Percentiles rank a stretch among this genome's conserved stretches.
phyloP scores from a whole-genome alignment of 2,797 vertebrate genomes.

The Phyllotis vaccarum region DNA sequence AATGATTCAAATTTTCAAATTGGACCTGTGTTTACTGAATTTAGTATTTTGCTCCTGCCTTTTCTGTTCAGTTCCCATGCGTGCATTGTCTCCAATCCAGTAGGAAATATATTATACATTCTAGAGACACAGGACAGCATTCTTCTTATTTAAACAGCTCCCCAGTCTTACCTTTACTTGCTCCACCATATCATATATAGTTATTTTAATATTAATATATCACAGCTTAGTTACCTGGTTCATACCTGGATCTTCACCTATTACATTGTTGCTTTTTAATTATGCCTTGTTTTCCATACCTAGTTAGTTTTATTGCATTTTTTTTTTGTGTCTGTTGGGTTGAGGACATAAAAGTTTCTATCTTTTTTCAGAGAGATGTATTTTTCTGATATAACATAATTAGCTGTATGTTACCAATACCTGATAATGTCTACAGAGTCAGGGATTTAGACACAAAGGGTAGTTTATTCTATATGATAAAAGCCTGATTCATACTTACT shows the following conservation, averaged over 20 bases:
- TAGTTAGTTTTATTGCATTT: not conserved
- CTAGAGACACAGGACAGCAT: not conserved
- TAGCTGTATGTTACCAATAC: not conserved
- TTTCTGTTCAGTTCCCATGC: not conserved
- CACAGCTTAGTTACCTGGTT: not conserved
- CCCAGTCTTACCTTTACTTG: not conserved
- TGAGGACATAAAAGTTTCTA: not conserved
- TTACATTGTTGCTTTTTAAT: not conserved
- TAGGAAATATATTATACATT: not conserved
- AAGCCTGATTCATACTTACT: not conserved
- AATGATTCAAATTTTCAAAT: not conserved
- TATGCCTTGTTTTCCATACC: not conserved
- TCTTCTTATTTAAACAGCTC: not conserved
- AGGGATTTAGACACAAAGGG: not conserved
- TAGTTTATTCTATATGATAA: not conserved
- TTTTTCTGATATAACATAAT: not conserved
- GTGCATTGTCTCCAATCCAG: no score
- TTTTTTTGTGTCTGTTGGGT: not conserved
- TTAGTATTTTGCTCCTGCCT: not conserved
- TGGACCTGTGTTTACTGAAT: not conserved
- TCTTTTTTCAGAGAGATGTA: not conserved
- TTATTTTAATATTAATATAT: not conserved
- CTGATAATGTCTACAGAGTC: not conserved
- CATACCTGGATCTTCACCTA: not conserved
- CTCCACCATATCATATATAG: not conserved